These are phyloP conservation scores for Siniperca obscura DNA, from an alignment of 2,797 vertebrate genomes.

Conservation along the genomic window DNA sequence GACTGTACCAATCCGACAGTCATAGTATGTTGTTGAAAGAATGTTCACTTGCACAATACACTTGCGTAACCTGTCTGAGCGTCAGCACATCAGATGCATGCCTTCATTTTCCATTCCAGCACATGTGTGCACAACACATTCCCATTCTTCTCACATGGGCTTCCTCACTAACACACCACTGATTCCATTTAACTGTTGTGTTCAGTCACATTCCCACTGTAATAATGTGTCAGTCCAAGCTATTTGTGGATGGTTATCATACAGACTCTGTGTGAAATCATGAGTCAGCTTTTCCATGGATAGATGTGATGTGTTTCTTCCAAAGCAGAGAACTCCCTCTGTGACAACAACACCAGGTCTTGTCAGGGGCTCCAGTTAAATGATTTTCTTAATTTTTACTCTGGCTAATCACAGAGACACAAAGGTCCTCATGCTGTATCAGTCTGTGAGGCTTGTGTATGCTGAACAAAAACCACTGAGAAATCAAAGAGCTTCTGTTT, in stretches of 20 bases:
- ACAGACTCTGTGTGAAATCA: conserved; percentile 37
- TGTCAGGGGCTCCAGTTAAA: not conserved
- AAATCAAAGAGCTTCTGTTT: conserved; percentile 44
- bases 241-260: conserved; percentile 52
- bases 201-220: not conserved
- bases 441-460: conserved; percentile 14
- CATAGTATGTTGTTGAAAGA: conserved; percentile 50
- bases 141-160: conserved; percentile 32
- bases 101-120: conserved; percentile 76
- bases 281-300: conserved; percentile 66
- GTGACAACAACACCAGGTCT: conserved; percentile 5
- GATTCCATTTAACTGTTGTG: conserved; percentile 26
- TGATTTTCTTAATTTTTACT: conserved; percentile 30
- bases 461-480: not conserved
- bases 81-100: conserved; percentile 67
- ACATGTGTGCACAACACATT: conserved; percentile 62
- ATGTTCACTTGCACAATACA: conserved; percentile 79
- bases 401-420: conserved; percentile 31
- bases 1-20: conserved; percentile 38
- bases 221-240: conserved; percentile 9
- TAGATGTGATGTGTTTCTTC: conserved; percentile 44
- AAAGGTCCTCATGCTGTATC: conserved; percentile 11
- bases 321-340: conserved; percentile 45
- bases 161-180: conserved; percentile 31
- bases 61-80: conserved; percentile 74